A percentile compares a stretch with the other conserved stretches of the same genome.
These are phyloP conservation scores for Drosophila aldrichi DNA, from an alignment of 2,888 invertebrate genomes.

Conservation along the genomic window DNA sequence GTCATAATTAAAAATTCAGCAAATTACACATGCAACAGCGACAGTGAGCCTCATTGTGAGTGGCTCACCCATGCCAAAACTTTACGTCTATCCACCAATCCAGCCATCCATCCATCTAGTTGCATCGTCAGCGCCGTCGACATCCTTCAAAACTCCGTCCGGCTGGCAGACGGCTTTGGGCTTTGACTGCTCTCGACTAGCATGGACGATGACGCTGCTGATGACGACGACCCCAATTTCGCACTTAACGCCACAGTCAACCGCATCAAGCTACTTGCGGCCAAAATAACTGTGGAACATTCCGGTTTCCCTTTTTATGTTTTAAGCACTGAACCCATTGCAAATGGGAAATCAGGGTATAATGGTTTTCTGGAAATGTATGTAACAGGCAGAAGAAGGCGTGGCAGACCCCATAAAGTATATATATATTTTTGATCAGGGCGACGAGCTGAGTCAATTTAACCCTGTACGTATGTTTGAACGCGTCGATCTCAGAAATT, in stretches of 20 bases:
- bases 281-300: conserved; percentile 9
- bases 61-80: conserved; percentile 8
- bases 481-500: too few species aligned
- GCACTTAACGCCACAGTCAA: conserved; percentile 61
- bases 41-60: conserved; percentile 23
- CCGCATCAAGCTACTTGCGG: conserved; percentile 54
- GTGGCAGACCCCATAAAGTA: too few species aligned
- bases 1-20: conserved; percentile 73
- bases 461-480: too few species aligned
- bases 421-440: too few species aligned
- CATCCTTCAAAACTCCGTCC: conserved; percentile 21
- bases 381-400: too few species aligned
- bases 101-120: background rate
- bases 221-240: conserved; percentile 70
- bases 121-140: conserved; percentile 7
- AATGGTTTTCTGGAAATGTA: too few species aligned
- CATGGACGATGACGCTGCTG: conserved; percentile 2
- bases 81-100: background rate
- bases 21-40: conserved; percentile 62
- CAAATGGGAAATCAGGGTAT: too few species aligned
- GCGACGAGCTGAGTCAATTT: too few species aligned
- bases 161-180: conserved; percentile 11
- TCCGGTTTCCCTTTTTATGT: background rate
- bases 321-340: too few species aligned
- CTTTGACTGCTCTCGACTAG: conserved; percentile 14